A percentile compares a stretch with the other conserved stretches of the same genome.
Conservation (phyloP, 2,888 invertebrate genomes). For the Timema cristinae region DNA sequence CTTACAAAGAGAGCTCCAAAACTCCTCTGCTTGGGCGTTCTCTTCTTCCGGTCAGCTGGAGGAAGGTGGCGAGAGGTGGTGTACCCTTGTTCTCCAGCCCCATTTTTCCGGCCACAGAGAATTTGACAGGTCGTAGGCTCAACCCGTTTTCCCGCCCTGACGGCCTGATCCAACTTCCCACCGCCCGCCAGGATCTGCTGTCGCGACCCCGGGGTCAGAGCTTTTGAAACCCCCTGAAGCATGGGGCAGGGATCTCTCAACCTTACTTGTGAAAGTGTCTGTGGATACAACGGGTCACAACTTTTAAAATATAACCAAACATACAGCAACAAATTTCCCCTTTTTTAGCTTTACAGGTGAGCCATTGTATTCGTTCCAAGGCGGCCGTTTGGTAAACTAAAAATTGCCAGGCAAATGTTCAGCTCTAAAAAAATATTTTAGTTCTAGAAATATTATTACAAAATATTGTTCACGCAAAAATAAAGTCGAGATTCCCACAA, state of each 20-base stretch:
- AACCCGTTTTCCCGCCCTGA: constrained; percentile 64
- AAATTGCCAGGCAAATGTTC: too few relatives aligned
- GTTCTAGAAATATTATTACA: too few relatives aligned
- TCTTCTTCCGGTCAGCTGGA: constrained; percentile 43
- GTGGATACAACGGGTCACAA: too few relatives aligned
- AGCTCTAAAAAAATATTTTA: too few relatives aligned
- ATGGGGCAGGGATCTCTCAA: not conserved
- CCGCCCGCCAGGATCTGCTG: constrained; percentile 58
- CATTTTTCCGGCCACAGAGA: constrained; percentile 86
- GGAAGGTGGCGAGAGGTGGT: constrained; percentile 31
- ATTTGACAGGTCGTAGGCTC: constrained; percentile 66
- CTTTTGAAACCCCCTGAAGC: not conserved
- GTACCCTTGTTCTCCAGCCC: constrained; percentile 46
- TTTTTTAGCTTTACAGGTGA: too few relatives aligned
- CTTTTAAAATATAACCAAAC: too few relatives aligned
- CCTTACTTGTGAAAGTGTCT: too few relatives aligned
- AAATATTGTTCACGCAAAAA: too few relatives aligned
- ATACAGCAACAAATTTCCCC: too few relatives aligned
- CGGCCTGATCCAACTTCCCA: constrained; percentile 67
- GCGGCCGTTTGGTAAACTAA: too few relatives aligned
- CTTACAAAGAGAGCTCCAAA: constrained; percentile 44
- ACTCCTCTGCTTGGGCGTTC: constrained; percentile 52
- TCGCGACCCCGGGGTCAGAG: constrained; percentile 45
- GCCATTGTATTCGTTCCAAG: too few relatives aligned
- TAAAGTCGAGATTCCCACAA: too few relatives aligned